A percentile compares a stretch with the other conserved stretches of the same genome.
These are phyloP conservation scores for Eurytoma adleriae DNA, from an alignment of 2,888 invertebrate species.

Conservation along the genomic window DNA sequence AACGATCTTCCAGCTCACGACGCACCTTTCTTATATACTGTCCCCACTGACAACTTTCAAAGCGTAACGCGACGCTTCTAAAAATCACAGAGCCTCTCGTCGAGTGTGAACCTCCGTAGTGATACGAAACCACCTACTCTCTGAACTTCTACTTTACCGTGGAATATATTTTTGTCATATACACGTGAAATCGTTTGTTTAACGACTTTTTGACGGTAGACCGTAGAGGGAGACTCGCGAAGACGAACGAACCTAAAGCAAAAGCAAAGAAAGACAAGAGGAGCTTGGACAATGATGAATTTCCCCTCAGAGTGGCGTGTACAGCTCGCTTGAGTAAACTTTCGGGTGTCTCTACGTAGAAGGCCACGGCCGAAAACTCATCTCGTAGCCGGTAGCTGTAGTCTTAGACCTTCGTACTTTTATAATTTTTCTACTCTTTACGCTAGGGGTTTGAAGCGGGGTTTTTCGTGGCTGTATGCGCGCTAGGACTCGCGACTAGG, in stretches of 20 bases:
- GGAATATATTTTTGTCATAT: slow-evolving; percentile 16
- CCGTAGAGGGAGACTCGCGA: not conserved
- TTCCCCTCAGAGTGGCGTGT: not conserved
- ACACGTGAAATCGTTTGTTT: slow-evolving; percentile 4
- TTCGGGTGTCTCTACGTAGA: not conserved
- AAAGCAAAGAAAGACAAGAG: slow-evolving; percentile 3
- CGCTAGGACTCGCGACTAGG: slow-evolving; percentile 4
- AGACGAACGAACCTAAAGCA: not conserved
- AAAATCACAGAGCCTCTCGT: not conserved
- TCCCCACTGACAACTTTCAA: not conserved
- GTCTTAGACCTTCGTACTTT: slow-evolving; percentile 68
- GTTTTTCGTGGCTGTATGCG: not conserved
- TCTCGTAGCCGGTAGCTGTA: slow-evolving; percentile 26
- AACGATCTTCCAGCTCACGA: slow-evolving; percentile 32
- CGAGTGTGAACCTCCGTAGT: not conserved
- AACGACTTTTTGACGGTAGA: not conserved
- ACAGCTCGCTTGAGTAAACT: slow-evolving; percentile 8
- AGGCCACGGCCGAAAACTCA: slow-evolving; percentile 18
- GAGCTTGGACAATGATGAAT: slow-evolving; percentile 19
- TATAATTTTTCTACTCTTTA: slow-evolving; percentile 71
- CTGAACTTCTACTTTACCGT: not conserved
- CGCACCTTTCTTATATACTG: not conserved
- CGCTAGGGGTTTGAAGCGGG: slow-evolving; percentile 58
- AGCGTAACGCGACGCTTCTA: not conserved
- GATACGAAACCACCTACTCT: not conserved